Base-by-base conservation (phyloP, 2,113 vertebrate species). In the Pollimyrus isidori region DNA sequence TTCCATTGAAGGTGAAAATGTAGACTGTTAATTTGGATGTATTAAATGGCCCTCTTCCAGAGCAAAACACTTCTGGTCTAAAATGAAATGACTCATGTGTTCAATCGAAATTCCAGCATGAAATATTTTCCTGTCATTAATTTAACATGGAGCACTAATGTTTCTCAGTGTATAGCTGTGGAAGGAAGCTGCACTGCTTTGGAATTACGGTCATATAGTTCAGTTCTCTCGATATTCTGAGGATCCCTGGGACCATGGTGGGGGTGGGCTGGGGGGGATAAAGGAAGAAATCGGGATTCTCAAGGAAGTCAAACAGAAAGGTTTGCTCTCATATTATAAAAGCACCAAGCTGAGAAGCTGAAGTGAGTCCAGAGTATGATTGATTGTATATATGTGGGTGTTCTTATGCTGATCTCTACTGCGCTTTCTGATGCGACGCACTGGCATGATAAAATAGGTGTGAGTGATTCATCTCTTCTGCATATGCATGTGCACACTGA, bases 401-500 rank as follows among this genome's bases (percentile, higher is more conserved):
- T 87, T 87, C 30, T 53, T 50, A 87, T 87, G 85, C 7, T 17
- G 46, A 42, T n/a, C 87, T 87, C 65, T 45, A 58, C 56, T 65
- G 53, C 2, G 56, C 87, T 45, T 52, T 62, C 56, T 62, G 52
- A 65, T 87, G 39, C 11, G 56, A 62, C 2, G 56, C 30, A 11
- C n/a, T 23, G 35, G 53, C 53, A 87, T 45, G 87, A 87, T 87
- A 62, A 65, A 65, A 65, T 87, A 58, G 35, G 87, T 65, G 87
- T 87, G 52, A 87, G 53, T 58, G 87, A 58, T 87, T 87, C 87
- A 87, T 87, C 50, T 30, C 30, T 65, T 45, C 30, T 65, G 49
- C 87, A 87, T 46, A 65, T 65, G 56, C 56, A 58, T 65, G 56
- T 3, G 30, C 19, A 87, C 87, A 87, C 87, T 87, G 35, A 65